These are phyloP conservation scores for Folsomia candida DNA, from an alignment of 2,888 invertebrate species.

Conservation along the genomic window DNA sequence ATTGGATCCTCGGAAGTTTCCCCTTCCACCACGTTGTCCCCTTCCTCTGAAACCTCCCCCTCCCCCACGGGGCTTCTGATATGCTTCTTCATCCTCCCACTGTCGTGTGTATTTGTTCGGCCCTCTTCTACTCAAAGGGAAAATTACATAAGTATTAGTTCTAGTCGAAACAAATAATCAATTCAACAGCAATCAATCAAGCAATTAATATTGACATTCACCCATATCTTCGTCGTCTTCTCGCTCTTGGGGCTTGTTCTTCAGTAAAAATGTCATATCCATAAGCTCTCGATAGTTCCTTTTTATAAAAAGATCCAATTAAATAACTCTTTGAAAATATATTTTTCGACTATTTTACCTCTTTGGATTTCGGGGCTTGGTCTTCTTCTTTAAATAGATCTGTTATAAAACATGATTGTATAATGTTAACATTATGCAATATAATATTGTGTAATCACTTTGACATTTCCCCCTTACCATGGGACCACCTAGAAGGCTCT, in stretches of 20 bases:
- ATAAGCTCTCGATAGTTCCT: conserved; percentile 79
- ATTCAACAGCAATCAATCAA: not conserved
- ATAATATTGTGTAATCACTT: no score
- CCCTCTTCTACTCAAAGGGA: conserved; percentile 65
- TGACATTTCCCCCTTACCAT: no score
- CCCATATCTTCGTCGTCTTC: conserved; percentile 83
- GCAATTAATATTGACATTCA: conserved; percentile 54
- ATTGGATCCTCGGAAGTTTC: conserved; percentile 36
- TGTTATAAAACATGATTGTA: no score
- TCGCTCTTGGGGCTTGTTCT: conserved; percentile 82
- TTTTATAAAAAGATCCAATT: no score
- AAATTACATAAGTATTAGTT: not conserved
- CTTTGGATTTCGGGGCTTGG: conserved; percentile 80
- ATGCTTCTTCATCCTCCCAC: conserved; percentile 91
- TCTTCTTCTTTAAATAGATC: conserved; percentile 72
- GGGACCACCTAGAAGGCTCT: conserved; percentile 71
- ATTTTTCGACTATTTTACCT: no score
- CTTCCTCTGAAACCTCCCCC: conserved; percentile 36
- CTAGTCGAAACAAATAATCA: not conserved
- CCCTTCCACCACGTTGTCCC: conserved; percentile 24
- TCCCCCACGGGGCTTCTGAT: conserved; percentile 61
- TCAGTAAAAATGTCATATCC: conserved; percentile 94
- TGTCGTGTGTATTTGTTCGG: conserved; percentile 88
- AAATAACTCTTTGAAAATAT: no score
- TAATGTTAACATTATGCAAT: no score